Evolutionary conservation across 2,888 invertebrate genomes (phyloP), one percentile per base, ranked within the genome.

Genomic region (Drosophila paramelanica): DNA sequence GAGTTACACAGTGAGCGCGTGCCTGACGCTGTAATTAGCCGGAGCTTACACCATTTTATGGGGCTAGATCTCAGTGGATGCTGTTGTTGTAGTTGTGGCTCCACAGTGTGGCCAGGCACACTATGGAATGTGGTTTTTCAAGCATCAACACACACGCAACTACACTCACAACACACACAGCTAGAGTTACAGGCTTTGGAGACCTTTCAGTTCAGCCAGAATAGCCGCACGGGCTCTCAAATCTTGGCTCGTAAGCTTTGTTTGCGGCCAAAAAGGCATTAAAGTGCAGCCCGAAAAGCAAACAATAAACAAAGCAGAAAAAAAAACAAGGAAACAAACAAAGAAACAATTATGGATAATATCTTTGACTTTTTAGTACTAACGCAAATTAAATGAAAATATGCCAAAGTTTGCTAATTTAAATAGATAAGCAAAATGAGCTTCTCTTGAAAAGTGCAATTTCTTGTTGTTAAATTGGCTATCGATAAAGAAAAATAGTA

Each of bases 121-220:
- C 89, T 88, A 81, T 81, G 85, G 85, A 86, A 86, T 86, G 85
- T 71, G 86, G 85, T 86, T 89, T 86, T 88, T 86, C 89, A 73
- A 89, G 81, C 85, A 70, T 58, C 68, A 39, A 58, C 69, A 81
- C 59, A 67, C 72, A 79, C 70, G 65, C 51, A 79, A 36, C 20
- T 1, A 20, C 20, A 20, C 20, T 20, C 20, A 3, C 20, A 20
- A 62, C 47, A 57, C 39, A 53, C 7, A 27, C 25, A 41, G 23
- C 45, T 42, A 56, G 11, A 62, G 46, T 23, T 51, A 41, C 27
- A 67, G 68, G 27, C 69, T 61, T 47, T 25, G 47, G 41, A 59
- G 71, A 60, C 58, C 66, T 71, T 69, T 62, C 47, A 47, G 58
- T 65, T 77, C 23, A 25, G 56, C 58, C 45, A 58, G 66, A 67